Percentiles rank a stretch among this genome's conserved stretches.
phyloP scores from a whole-genome alignment of 2,888 invertebrate species.

The Ichneumoninae sp. region DNA sequence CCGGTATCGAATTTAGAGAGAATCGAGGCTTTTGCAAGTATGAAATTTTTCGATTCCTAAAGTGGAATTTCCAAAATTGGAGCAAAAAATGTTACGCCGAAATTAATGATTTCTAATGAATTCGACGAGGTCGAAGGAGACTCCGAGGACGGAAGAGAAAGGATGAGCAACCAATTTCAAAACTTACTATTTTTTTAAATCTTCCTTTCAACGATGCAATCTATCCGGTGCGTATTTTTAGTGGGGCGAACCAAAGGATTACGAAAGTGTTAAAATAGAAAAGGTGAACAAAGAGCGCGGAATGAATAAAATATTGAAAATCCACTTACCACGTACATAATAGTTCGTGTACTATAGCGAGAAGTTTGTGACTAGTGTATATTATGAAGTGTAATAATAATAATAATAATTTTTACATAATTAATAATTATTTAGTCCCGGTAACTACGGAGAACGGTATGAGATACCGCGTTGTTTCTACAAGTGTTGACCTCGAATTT shows the following conservation, averaged over 20 bases:
- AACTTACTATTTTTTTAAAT: no score
- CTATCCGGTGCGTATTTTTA: not conserved
- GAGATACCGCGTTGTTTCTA: conserved; percentile 34
- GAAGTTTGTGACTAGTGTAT: not conserved
- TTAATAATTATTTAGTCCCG: not conserved
- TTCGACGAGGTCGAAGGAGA: no score
- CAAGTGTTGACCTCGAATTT: conserved; percentile 20
- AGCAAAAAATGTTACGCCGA: not conserved
- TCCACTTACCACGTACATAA: not conserved
- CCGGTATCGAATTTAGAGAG: no score
- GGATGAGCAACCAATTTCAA: no score
- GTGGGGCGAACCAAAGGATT: not conserved
- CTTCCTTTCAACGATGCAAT: not conserved
- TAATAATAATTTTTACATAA: conserved; percentile 8
- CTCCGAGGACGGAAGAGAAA: no score
- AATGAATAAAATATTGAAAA: not conserved
- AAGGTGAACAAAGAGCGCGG: not conserved
- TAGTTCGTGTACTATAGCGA: not conserved
- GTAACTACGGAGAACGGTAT: conserved; percentile 27
- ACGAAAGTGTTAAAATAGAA: not conserved
- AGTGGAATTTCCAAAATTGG: not conserved
- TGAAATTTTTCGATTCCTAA: not conserved
- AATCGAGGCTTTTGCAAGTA: no score
- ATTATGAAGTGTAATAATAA: not conserved
- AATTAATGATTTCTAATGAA: not conserved